Conservation (phyloP, 2,888 invertebrate species). For the Melanargia galathea region DNA sequence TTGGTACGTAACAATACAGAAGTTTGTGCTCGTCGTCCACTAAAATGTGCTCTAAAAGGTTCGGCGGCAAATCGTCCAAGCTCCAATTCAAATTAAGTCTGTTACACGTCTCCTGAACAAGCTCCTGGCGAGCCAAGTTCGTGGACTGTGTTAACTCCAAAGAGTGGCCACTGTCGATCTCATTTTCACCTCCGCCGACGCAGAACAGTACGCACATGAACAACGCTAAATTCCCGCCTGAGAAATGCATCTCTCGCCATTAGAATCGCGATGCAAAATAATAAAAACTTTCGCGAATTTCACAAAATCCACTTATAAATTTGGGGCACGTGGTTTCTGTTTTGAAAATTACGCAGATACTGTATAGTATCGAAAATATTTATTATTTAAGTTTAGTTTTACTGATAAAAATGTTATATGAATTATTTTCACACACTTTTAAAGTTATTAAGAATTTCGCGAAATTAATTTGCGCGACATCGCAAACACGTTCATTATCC, state of each 20-base stretch:
- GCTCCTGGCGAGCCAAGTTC: constrained; percentile 84
- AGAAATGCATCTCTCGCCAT: constrained; percentile 60
- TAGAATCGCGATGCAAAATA: constrained; percentile 52
- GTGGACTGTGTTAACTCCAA: constrained; percentile 84
- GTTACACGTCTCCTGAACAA: constrained; percentile 83
- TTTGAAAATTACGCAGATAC: background rate
- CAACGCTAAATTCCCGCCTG: constrained; percentile 54
- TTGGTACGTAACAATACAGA: constrained; percentile 96
- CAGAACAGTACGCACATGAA: constrained; percentile 56
- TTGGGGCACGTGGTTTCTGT: constrained; percentile 56
- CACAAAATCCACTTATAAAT: constrained; percentile 53
- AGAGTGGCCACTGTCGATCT: constrained; percentile 65
- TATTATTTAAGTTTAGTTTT: constrained; percentile 40
- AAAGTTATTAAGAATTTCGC: constrained; percentile 6
- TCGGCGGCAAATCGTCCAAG: constrained; percentile 75
- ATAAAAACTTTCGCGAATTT: constrained; percentile 63
- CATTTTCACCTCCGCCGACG: constrained; percentile 56
- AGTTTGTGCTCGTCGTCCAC: constrained; percentile 92
- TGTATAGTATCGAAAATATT: constrained; percentile 11
- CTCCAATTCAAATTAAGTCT: constrained; percentile 68
- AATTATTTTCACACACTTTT: constrained; percentile 28
- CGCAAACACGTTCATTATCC: background rate
- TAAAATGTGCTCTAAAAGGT: constrained; percentile 89
- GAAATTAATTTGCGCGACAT: background rate
- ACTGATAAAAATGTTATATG: constrained; percentile 38